Base-by-base conservation (phyloP, 2,113 vertebrate species). In the Syrrhaptes paradoxus region DNA sequence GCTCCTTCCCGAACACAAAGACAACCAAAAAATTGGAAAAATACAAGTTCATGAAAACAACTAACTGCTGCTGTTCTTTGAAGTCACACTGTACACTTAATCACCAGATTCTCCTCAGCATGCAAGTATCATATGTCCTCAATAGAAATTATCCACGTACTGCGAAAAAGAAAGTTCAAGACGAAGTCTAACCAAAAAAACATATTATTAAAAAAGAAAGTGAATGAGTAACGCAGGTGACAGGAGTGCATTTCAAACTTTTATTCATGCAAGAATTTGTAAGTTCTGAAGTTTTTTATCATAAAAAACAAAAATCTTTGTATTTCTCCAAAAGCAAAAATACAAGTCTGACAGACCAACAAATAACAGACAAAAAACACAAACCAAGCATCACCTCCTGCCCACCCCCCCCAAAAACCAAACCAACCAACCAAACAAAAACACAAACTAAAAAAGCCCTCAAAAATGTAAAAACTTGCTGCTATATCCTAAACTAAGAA, bases 361-460 rank as follows among this genome's bases (percentile, higher is more conserved):
- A 25, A 77, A n/a, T 26, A 55, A 49, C 3, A 54, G 15, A 26
- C 13, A 58, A 55, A 65, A 83, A 26, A 4, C 52, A 4, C 0
- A 16, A 22, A 51, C 7, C 3, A 36, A 31, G 29, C 5, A 1
- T 10, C 0, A 1, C 5, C 13, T 18, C 0, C 0, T 4, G 22
- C 3, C 22, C 4, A 4, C 0, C 4, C 22, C 2, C 22, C 3
- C 4, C 17, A 59, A 76, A 31, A 25, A 72, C 8, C 9, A 19
- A 38, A 38, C 13, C 24, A 26, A 25, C 36, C 13, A 28, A 52
- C 25, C 36, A 14, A 28, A 52, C 26, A 52, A 4, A 32, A 29
- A 72, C 38, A 10, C 19, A 24, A 58, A 21, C 21, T 20, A n/a
- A 32, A 32, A n/a, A 46, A 17, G 6, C 17, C 46, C 46, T 46